Evolutionary conservation across 2,888 invertebrate genomes (phyloP).

Genomic region (Sminthurides aquaticus): DNA sequence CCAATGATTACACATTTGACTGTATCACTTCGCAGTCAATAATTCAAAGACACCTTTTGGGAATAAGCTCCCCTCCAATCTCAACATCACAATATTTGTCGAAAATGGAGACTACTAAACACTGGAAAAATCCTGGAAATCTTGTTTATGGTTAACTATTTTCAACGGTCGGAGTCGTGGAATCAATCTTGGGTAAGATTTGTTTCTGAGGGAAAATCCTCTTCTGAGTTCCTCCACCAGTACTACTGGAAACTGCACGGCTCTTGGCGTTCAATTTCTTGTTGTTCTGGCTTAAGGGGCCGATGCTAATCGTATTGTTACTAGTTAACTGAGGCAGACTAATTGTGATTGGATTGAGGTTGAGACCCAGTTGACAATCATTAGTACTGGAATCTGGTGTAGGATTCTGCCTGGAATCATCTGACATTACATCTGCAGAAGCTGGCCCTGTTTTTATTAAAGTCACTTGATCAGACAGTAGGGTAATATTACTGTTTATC

Average conservation of each 20-base stretch:
- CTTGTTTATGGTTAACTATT: conserved; percentile 17
- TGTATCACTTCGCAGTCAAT: neutral
- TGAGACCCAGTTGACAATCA: conserved; percentile 40
- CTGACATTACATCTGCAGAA: conserved; percentile 33
- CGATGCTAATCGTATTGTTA: conserved; percentile 25
- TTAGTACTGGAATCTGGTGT: conserved; percentile 43
- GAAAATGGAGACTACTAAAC: too few species aligned
- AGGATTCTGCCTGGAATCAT: conserved; percentile 41
- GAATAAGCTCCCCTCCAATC: too few species aligned
- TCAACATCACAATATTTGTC: too few species aligned
- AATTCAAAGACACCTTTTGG: too few species aligned
- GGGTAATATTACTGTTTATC: conserved; percentile 10
- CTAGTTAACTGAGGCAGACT: conserved; percentile 31
- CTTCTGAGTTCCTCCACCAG: conserved; percentile 31
- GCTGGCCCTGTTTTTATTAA: conserved; percentile 23
- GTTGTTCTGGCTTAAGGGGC: conserved; percentile 25
- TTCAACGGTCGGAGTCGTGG: conserved; percentile 41
- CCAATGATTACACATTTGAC: too few species aligned
- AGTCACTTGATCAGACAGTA: conserved; percentile 24
- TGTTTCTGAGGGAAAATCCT: conserved; percentile 42
- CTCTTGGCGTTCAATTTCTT: conserved; percentile 37
- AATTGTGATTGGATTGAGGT: conserved; percentile 35
- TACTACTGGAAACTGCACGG: conserved; percentile 40
- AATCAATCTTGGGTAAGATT: conserved; percentile 43
- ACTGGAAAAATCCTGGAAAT: too few species aligned